These are phyloP conservation scores for Rhea pennata DNA, from an alignment of 2,113 vertebrate species.

Conservation along the genomic window DNA sequence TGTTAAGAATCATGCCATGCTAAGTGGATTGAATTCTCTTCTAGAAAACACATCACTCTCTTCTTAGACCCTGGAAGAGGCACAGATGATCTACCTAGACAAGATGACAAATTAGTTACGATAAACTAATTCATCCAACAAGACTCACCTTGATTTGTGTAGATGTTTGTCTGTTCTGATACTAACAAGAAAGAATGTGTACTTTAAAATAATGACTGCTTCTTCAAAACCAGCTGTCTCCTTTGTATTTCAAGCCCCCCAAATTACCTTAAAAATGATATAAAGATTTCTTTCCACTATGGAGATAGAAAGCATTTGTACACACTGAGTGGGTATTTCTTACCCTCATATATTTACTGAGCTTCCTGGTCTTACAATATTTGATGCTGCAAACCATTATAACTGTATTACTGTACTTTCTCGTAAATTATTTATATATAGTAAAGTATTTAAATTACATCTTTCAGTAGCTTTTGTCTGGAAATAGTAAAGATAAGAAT, in stretches of 20 bases:
- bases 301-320: background rate
- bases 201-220: background rate
- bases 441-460: background rate
- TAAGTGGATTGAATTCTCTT: too few relatives aligned
- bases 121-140: background rate
- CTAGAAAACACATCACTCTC: too few relatives aligned
- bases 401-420: background rate
- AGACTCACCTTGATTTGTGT: background rate
- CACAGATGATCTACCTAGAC: background rate
- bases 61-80: too few relatives aligned
- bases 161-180: background rate
- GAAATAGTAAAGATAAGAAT: background rate
- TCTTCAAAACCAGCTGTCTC: background rate
- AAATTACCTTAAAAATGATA: accelerated
- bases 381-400: background rate
- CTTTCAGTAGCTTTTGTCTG: background rate
- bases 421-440: background rate
- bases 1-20: too few relatives aligned
- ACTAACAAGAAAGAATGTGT: accelerated
- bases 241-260: background rate
- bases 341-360: background rate
- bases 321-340: accelerated
- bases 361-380: background rate
- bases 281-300: background rate
- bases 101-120: background rate